These are phyloP conservation scores for Myathropa florea DNA, from an alignment of 2,888 invertebrate genomes.

Conservation along the genomic window DNA sequence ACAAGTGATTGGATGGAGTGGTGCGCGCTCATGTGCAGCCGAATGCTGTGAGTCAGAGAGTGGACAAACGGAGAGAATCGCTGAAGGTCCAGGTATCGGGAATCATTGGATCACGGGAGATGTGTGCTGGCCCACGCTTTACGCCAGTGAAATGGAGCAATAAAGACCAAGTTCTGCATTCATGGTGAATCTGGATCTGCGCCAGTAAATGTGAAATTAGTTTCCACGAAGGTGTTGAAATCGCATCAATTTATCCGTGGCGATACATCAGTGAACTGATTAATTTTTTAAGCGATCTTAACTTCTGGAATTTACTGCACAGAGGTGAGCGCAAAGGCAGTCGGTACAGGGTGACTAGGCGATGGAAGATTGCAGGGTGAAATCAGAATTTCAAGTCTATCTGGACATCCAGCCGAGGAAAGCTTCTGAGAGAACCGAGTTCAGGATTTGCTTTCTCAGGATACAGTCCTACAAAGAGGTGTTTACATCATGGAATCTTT, in stretches of 20 bases:
- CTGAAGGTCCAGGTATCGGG: neutral
- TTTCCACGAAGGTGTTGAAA: slow-evolving; percentile 71
- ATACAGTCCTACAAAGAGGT: no score
- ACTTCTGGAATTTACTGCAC: slow-evolving; percentile 30
- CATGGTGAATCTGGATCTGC: slow-evolving; percentile 37
- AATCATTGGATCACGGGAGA: slow-evolving; percentile 36
- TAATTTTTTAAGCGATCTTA: slow-evolving; percentile 12
- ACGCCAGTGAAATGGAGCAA: slow-evolving; percentile 35
- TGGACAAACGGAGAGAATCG: neutral
- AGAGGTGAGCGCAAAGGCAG: neutral
- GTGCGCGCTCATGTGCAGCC: slow-evolving; percentile 5
- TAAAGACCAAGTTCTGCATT: slow-evolving; percentile 9
- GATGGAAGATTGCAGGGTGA: no score
- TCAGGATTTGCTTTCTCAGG: no score
- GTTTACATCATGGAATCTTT: no score
- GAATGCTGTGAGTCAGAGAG: neutral
- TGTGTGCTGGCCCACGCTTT: slow-evolving; percentile 61
- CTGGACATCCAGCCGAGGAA: no score
- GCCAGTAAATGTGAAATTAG: slow-evolving; percentile 63
- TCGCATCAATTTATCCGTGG: slow-evolving; percentile 66
- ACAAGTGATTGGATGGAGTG: slow-evolving; percentile 1
- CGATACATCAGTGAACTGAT: slow-evolving; percentile 55
- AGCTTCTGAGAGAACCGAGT: no score
- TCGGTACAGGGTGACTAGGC: neutral
- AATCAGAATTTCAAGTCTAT: no score